Evolutionary conservation across 30 jellyfish, hydroid and myxozoan genomes (phyloP).

Genomic region (Aurelia aurita): DNA sequence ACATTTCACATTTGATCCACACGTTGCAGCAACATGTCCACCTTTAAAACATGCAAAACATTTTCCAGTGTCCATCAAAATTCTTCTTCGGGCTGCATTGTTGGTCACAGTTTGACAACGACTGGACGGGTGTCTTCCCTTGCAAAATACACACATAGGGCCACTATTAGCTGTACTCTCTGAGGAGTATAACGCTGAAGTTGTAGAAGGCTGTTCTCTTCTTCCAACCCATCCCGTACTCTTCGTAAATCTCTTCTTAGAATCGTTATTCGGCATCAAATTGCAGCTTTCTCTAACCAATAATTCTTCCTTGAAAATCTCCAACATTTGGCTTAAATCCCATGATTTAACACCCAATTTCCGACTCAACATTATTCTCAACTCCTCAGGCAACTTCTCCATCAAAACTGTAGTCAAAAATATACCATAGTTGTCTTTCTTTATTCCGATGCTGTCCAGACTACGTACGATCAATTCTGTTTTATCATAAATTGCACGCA

Average conservation of each 20-base stretch:
- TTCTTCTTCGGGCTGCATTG: not conserved
- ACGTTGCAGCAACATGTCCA: constrained; percentile 7
- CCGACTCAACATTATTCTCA: not conserved
- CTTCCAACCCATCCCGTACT: not conserved
- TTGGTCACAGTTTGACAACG: constrained; percentile 2
- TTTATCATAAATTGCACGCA: constrained; percentile 4
- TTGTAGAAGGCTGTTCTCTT: not conserved
- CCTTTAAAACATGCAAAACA: constrained; percentile 15
- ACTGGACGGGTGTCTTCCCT: not conserved
- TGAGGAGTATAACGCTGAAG: not conserved
- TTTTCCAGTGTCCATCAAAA: not conserved
- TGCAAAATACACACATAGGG: not conserved
- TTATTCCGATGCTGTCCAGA: not conserved
- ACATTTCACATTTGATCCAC: constrained; percentile 3
- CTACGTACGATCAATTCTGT: constrained; percentile 11
- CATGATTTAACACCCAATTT: not conserved
- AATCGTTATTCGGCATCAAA: constrained; percentile 5
- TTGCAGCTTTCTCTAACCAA: not conserved
- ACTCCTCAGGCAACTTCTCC: constrained; percentile 6
- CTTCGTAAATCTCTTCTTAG: not conserved
- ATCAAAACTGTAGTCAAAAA: constrained; percentile 4
- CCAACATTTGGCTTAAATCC: not conserved
- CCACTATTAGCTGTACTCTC: not conserved
- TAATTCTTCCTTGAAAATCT: not conserved
- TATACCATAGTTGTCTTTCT: constrained; percentile 2